These are phyloP conservation scores for Cavia aperea DNA, from an alignment of 2,113 vertebrate genomes.

Conservation along the genomic window DNA sequence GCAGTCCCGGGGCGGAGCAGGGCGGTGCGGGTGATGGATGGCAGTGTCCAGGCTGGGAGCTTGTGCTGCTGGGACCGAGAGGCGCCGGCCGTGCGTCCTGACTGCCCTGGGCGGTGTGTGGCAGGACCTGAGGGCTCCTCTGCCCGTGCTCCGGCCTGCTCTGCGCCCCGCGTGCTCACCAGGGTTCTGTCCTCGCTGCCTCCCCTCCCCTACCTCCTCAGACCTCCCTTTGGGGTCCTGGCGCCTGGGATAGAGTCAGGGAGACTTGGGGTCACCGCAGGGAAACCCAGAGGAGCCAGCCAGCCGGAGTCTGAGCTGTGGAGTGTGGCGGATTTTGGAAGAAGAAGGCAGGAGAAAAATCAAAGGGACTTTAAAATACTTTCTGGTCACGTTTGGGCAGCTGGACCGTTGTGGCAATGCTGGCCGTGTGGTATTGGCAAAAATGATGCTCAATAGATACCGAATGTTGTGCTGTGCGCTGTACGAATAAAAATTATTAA, in stretches of 20 bases:
- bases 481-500: background rate
- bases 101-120: background rate
- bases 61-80: background rate
- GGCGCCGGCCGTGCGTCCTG: background rate
- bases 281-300: background rate
- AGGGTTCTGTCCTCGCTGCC: background rate
- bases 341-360: background rate
- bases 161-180: background rate
- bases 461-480: accelerated
- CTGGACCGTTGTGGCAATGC: background rate
- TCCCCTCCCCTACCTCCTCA: accelerated
- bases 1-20: background rate
- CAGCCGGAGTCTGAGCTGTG: accelerated
- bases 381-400: background rate
- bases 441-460: accelerated
- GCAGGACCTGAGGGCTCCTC: background rate
- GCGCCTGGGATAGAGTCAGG: background rate
- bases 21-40: background rate
- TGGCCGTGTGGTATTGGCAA: background rate
- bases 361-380: background rate
- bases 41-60: background rate
- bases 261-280: background rate
- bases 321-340: background rate
- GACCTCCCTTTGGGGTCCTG: background rate
- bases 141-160: background rate